A percentile compares a stretch with the other conserved stretches of the same genome.
These are phyloP conservation scores for Mormyrus iriodes DNA, from an alignment of 2,113 vertebrate species.

Conservation along the genomic window DNA sequence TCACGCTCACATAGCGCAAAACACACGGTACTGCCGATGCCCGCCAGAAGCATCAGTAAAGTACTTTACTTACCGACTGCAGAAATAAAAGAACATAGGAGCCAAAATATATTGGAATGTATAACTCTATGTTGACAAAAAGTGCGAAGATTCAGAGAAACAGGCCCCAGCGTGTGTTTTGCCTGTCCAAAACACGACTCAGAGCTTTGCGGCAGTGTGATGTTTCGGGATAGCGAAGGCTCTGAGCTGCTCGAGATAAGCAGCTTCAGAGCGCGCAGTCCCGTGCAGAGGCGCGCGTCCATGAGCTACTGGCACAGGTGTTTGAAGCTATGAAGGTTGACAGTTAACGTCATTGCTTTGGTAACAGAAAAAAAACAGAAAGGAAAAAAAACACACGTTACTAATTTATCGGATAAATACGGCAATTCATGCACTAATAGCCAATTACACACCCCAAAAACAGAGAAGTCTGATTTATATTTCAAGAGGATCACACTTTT, in stretches of 20 bases:
- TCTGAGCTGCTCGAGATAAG: conserved; percentile 17
- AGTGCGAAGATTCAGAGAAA: background rate
- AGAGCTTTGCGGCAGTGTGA: conserved; percentile 13
- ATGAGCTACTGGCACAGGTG: conserved; percentile 24
- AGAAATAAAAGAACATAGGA: background rate
- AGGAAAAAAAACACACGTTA: background rate
- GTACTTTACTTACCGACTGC: conserved; percentile 18
- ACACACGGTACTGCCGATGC: background rate
- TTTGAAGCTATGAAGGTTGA: conserved; percentile 4
- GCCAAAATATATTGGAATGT: background rate
- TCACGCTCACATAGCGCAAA: background rate
- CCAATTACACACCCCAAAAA: conserved; percentile 8
- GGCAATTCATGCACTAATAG: conserved; percentile 2
- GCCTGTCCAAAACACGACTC: background rate
- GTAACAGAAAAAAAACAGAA: background rate
- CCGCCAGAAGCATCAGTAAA: background rate
- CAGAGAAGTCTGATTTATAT: background rate
- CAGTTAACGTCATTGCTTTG: conserved; percentile 7
- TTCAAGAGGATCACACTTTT: conserved; percentile 7
- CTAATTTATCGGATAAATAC: background rate
- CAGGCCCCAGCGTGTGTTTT: background rate
- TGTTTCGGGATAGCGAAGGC: conserved; percentile 6
- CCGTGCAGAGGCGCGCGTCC: conserved; percentile 23
- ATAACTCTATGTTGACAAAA: background rate
- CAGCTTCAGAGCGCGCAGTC: conserved; percentile 26